Evolutionary conservation across 1,140 invertebrate genomes (phyloP).

Genomic region (Drosophila pectinifera): DNA sequence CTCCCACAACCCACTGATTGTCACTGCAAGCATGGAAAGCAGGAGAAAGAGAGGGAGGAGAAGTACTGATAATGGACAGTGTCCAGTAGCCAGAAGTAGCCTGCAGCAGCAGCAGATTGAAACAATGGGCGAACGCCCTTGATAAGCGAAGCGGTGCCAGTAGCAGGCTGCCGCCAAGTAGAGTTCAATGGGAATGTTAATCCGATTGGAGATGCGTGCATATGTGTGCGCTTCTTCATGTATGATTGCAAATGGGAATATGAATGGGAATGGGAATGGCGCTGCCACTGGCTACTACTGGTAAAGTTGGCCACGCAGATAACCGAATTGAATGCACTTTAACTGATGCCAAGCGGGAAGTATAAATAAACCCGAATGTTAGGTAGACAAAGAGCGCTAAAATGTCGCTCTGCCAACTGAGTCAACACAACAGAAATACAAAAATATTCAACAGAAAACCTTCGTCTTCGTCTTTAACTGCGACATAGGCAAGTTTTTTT

Average conservation of each 20-base stretch:
- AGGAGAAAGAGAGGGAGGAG: background rate
- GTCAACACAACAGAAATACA: conserved; percentile 23
- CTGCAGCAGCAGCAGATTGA: conserved; percentile 14
- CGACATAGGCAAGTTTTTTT: conserved; percentile 8
- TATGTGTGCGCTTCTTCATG: background rate
- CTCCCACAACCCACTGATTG: conserved; percentile 1
- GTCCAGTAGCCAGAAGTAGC: conserved; percentile 4
- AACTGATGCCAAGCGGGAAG: conserved; percentile 28
- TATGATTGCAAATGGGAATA: conserved; percentile 12
- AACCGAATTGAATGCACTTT: conserved; percentile 28
- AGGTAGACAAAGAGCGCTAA: conserved; percentile 37
- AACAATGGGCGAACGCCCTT: conserved; percentile 17
- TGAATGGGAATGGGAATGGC: background rate
- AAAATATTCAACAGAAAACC: conserved; percentile 1
- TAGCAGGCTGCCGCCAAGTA: conserved; percentile 32
- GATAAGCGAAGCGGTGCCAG: conserved; percentile 40
- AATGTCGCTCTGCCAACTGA: conserved; percentile 22
- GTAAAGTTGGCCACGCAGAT: conserved; percentile 28
- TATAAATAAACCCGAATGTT: conserved; percentile 25
- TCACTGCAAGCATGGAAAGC: background rate
- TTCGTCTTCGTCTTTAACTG: background rate
- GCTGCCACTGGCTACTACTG: background rate
- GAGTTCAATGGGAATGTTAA: conserved; percentile 17
- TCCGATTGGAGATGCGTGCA: conserved; percentile 7
- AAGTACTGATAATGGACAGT: conserved; percentile 10